phyloP scores from a whole-genome alignment of 2,113 vertebrate genomes.

The Strix uralensis region DNA sequence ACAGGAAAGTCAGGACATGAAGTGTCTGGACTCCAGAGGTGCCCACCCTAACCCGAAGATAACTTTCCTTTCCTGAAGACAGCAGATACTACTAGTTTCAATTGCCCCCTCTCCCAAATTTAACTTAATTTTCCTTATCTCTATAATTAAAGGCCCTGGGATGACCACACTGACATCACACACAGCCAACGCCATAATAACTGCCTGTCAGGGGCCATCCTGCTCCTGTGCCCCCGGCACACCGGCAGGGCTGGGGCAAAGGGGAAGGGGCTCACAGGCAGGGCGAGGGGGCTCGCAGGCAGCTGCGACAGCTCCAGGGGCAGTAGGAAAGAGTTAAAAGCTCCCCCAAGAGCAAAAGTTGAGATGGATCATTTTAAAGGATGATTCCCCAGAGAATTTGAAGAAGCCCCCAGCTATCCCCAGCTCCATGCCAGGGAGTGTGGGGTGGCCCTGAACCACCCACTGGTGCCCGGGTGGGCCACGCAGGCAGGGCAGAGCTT shows the following conservation, averaged over 20 bases:
- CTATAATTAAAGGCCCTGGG: not conserved
- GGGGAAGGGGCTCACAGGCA: not conserved
- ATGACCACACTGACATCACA: not conserved
- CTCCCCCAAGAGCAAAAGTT: not conserved
- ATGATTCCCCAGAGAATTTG: not conserved
- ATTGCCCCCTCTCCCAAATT: not conserved
- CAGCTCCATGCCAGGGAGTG: accelerated
- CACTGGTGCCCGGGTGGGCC: too few relatives aligned
- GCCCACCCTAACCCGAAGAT: not conserved
- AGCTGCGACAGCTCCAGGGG: not conserved
- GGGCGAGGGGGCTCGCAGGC: not conserved
- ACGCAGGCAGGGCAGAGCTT: not conserved
- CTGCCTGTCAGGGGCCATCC: accelerated
- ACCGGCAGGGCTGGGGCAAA: accelerated
- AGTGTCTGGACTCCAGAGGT: not conserved
- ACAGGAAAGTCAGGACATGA: not conserved
- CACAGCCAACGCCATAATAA: accelerated
- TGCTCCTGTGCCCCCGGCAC: accelerated
- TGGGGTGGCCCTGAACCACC: not conserved
- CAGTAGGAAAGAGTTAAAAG: not conserved
- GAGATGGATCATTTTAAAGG: not conserved
- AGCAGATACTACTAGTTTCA: not conserved
- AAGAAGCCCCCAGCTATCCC: not conserved
- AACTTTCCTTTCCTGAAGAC: not conserved
- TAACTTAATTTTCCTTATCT: not conserved